These are phyloP conservation scores for Gymnogyps californianus DNA, from an alignment of 2,113 vertebrate species.

Conservation along the genomic window DNA sequence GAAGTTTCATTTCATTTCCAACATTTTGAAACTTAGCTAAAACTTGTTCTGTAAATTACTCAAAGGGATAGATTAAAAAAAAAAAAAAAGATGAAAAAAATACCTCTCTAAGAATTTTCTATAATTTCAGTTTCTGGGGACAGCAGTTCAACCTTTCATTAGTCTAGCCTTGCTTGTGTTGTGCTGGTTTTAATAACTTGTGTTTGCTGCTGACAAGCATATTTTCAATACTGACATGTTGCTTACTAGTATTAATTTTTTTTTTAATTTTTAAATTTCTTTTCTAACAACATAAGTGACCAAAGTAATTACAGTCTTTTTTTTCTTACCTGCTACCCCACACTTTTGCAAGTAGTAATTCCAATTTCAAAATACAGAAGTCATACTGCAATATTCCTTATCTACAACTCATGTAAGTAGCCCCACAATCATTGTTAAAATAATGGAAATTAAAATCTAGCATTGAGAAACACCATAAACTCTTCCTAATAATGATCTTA, in stretches of 20 bases:
- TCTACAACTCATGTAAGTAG: background rate
- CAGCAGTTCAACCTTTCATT: background rate
- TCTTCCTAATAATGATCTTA: background rate
- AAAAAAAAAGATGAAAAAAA: background rate
- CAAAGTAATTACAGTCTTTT: background rate
- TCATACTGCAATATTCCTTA: background rate
- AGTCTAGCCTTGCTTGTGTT: background rate
- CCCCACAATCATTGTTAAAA: background rate
- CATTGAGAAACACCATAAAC: background rate
- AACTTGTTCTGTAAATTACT: background rate
- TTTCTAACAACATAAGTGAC: background rate
- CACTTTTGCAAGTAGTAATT: background rate
- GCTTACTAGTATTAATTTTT: background rate
- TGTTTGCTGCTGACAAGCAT: background rate
- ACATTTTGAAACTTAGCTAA: constrained; percentile 4
- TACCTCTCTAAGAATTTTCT: background rate
- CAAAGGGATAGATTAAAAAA: background rate
- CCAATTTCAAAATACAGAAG: background rate
- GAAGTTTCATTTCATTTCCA: background rate
- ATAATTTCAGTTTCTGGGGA: background rate
- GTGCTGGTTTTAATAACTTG: background rate
- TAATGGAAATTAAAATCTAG: background rate
- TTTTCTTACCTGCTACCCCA: background rate
- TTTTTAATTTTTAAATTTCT: background rate
- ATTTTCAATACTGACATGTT: background rate